Evolutionary conservation across 1,140 invertebrate species (phyloP).

Genomic region (Hycleus phaleratus): DNA sequence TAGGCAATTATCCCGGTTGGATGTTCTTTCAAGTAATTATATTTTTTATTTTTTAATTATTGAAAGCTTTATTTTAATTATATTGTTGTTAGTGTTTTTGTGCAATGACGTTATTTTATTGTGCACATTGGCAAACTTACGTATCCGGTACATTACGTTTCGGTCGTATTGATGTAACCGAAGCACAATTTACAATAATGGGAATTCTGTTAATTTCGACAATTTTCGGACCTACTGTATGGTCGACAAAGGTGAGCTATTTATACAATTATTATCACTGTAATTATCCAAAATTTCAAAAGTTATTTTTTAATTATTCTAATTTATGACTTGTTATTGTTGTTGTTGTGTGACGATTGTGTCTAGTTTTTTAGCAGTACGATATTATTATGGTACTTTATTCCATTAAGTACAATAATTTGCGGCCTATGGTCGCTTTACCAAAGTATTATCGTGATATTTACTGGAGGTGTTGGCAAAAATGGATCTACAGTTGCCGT

Average conservation of each 20-base stretch:
- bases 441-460: constrained; percentile 67
- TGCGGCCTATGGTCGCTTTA: constrained; percentile 60
- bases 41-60: neutral
- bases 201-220: constrained; percentile 80
- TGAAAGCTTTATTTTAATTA: constrained; percentile 6
- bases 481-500: constrained; percentile 88
- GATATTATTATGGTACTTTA: constrained; percentile 64
- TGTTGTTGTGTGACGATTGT: neutral
- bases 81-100: constrained; percentile 67
- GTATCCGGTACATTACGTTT: constrained; percentile 90
- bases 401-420: constrained; percentile 61
- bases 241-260: constrained; percentile 67
- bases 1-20: constrained; percentile 85
- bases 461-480: constrained; percentile 90
- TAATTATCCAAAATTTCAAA: neutral
- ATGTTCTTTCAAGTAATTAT: constrained; percentile 77
- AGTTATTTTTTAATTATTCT: neutral
- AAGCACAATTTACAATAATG: constrained; percentile 94
- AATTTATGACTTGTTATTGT: too few species aligned
- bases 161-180: constrained; percentile 95
- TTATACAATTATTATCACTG: neutral
- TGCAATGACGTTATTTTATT: constrained; percentile 93
- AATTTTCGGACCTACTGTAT: constrained; percentile 76
- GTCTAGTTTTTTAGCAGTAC: constrained; percentile 42
- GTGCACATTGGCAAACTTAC: constrained; percentile 99